Percentiles rank a stretch among this genome's conserved stretches.
Evolutionary conservation across 2,888 invertebrate genomes (phyloP).

Genomic region (Zygaena filipendulae): DNA sequence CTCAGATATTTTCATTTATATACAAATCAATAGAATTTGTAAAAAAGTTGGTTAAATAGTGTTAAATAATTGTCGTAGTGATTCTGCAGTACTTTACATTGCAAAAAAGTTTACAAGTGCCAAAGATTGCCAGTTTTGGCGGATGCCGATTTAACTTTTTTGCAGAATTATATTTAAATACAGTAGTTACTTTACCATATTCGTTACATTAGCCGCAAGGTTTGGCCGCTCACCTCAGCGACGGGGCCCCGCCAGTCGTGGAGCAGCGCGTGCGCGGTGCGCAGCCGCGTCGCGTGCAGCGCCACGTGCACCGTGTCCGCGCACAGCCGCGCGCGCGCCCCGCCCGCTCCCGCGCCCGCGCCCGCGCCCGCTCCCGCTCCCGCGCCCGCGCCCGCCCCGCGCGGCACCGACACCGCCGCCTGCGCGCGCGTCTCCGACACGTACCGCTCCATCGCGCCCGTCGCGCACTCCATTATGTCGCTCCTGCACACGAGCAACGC

Average conservation of each 20-base stretch:
- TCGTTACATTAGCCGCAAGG: too few relatives aligned
- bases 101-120: too few relatives aligned
- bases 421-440: conserved; percentile 31
- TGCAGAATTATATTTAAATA: background rate
- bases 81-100: too few relatives aligned
- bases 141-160: too few relatives aligned
- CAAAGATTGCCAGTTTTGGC: too few relatives aligned
- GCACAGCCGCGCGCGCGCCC: conserved; percentile 22
- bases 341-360: conserved; percentile 5
- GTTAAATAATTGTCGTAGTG: too few relatives aligned
- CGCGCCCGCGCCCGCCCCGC: conserved; percentile 29
- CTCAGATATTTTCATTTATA: too few relatives aligned
- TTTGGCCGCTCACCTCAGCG: too few relatives aligned
- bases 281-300: conserved; percentile 33
- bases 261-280: conserved; percentile 32
- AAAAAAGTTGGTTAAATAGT: too few relatives aligned
- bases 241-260: conserved; percentile 32
- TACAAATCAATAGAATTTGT: too few relatives aligned
- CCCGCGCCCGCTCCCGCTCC: conserved; percentile 16
- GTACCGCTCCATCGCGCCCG: conserved; percentile 40
- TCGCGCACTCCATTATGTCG: conserved; percentile 42
- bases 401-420: conserved; percentile 26
- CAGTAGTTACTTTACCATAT: too few relatives aligned
- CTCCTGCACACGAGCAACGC: conserved; percentile 27
- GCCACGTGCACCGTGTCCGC: conserved; percentile 24